A percentile compares a stretch with the other conserved stretches of the same genome.
These are phyloP conservation scores for Apomyelois bistriatella DNA, from an alignment of 2,888 invertebrate species.

Conservation along the genomic window DNA sequence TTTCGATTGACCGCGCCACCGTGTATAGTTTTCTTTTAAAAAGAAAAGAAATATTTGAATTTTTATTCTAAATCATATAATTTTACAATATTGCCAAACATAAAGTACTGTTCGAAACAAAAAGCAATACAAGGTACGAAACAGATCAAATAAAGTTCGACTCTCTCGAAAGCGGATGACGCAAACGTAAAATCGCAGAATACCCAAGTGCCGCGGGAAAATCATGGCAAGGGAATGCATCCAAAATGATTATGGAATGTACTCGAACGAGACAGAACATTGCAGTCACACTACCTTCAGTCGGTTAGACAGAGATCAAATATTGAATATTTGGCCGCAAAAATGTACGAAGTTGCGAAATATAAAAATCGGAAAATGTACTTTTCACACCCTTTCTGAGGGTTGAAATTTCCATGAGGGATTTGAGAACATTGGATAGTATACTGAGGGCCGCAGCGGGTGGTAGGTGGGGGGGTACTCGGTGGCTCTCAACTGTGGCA, in stretches of 20 bases:
- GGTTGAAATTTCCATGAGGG: constrained; percentile 43
- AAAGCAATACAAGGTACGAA: neutral
- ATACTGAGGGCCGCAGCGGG: constrained; percentile 32
- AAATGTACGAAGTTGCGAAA: constrained; percentile 47
- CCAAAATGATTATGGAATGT: constrained; percentile 78
- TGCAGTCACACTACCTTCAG: constrained; percentile 69
- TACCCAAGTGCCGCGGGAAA: constrained; percentile 67
- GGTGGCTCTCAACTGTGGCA: constrained; percentile 80
- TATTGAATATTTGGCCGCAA: constrained; percentile 63
- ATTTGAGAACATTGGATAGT: constrained; percentile 44
- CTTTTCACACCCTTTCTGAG: constrained; percentile 40
- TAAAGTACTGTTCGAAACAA: too few species aligned
- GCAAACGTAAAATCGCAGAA: constrained; percentile 52
- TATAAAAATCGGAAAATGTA: constrained; percentile 41
- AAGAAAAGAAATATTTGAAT: neutral
- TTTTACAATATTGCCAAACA: too few species aligned
- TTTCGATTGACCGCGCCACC: too few species aligned
- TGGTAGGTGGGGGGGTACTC: constrained; percentile 51
- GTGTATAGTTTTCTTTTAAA: too few species aligned
- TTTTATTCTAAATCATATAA: too few species aligned
- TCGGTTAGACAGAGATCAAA: constrained; percentile 80
- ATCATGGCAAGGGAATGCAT: constrained; percentile 77
- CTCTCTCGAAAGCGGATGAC: constrained; percentile 32
- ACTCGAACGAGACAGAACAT: constrained; percentile 64
- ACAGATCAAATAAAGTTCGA: constrained; percentile 24